These are phyloP conservation scores for Dipodomys ordii DNA, from an alignment of 2,113 vertebrate genomes.

Conservation along the genomic window DNA sequence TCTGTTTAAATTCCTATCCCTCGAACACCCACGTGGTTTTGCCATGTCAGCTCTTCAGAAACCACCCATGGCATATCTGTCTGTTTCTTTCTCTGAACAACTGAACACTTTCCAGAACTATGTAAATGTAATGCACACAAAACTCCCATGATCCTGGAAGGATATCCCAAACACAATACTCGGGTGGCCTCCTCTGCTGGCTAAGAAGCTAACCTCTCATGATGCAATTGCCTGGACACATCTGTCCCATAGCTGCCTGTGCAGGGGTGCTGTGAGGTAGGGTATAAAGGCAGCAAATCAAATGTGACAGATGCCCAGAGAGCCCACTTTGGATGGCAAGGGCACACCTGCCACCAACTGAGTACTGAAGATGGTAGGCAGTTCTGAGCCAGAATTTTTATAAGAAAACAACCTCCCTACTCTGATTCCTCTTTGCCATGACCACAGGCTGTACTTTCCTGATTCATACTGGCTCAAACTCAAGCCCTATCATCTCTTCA, in stretches of 20 bases:
- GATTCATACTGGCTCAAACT: background rate
- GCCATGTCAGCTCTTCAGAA: background rate
- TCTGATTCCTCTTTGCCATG: background rate
- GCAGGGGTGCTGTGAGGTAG: background rate
- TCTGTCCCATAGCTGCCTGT: background rate
- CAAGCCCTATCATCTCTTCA: background rate
- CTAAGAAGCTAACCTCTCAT: too few relatives aligned
- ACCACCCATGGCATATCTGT: fast-evolving
- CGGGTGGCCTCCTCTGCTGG: background rate
- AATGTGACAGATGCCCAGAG: background rate
- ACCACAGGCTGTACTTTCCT: background rate
- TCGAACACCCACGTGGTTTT: too few relatives aligned
- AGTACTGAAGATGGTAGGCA: fast-evolving
- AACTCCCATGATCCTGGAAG: background rate
- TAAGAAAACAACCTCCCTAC: background rate
- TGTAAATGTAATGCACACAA: background rate
- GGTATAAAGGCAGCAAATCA: background rate
- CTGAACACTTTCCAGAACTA: background rate
- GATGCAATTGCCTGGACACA: background rate
- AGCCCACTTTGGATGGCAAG: background rate
- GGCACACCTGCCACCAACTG: background rate
- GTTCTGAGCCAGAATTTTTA: background rate
- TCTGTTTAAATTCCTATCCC: background rate
- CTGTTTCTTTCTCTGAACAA: background rate
- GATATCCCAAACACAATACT: background rate